phyloP scores from a whole-genome alignment of 2,113 vertebrate genomes.

The Ardeotis arabs region DNA sequence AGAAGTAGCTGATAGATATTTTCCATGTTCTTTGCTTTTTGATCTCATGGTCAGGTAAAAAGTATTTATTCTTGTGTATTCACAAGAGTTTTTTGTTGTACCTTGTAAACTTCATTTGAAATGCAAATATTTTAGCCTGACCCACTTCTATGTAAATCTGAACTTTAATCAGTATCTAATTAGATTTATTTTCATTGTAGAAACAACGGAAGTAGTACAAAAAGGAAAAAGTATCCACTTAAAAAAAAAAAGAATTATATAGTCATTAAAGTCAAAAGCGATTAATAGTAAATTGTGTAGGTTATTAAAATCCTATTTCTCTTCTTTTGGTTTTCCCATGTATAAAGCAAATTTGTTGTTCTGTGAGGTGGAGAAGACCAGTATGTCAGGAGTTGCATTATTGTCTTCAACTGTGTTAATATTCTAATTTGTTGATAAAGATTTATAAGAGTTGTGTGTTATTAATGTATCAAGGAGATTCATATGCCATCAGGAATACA shows the following conservation, averaged over 20 bases:
- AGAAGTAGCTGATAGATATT: not conserved
- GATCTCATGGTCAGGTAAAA: not conserved
- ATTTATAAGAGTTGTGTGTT: not conserved
- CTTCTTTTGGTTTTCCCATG: not conserved
- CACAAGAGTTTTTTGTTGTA: not conserved
- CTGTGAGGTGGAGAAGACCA: not conserved
- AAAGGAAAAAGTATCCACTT: not conserved
- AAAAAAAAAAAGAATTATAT: not conserved
- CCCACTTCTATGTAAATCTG: not conserved
- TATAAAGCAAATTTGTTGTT: not conserved
- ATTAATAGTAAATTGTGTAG: not conserved
- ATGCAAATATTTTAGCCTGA: not conserved
- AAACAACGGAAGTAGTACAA: not conserved
- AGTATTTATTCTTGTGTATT: not conserved
- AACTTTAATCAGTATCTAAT: not conserved
- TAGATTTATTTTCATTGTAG: not conserved
- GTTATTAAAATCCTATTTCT: not conserved
- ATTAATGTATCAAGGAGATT: not conserved
- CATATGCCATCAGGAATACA: not conserved
- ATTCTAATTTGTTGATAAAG: not conserved
- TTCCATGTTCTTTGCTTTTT: not conserved
- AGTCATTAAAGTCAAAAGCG: not conserved
- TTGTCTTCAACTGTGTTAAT: not conserved
- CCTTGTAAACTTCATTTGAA: not conserved
- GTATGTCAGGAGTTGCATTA: not conserved